Evolutionary conservation across 1,140 invertebrate species (phyloP).

Genomic region (Littorina saxatilis): DNA sequence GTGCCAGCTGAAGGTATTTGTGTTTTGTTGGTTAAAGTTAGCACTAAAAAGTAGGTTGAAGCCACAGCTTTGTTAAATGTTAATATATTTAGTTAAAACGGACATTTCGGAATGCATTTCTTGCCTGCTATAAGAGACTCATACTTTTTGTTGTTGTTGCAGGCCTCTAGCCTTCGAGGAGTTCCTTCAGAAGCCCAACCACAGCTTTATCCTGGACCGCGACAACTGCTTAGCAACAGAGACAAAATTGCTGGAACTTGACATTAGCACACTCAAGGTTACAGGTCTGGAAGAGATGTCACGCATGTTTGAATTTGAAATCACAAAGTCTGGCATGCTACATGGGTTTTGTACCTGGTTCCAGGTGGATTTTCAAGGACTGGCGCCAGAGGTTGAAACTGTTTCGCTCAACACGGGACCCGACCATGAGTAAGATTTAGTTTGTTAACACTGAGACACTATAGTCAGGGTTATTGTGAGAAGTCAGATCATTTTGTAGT

Average conservation of each 20-base stretch:
- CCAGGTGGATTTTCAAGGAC: constrained; percentile 59
- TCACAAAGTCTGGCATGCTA: constrained; percentile 52
- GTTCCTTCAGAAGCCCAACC: constrained; percentile 57
- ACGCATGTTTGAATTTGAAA: constrained; percentile 52
- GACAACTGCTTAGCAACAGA: constrained; percentile 54
- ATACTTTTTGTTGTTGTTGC: no score
- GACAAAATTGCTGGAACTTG: constrained; percentile 52
- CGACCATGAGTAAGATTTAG: constrained; percentile 20
- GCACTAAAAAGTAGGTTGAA: no score
- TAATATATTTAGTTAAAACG: no score
- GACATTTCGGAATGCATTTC: no score
- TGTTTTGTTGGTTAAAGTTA: no score
- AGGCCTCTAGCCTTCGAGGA: constrained; percentile 41
- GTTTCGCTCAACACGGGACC: constrained; percentile 38
- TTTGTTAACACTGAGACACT: constrained; percentile 32
- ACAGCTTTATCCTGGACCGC: constrained; percentile 46
- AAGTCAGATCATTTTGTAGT: neutral
- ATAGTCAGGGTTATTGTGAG: constrained; percentile 43
- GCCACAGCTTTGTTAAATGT: no score
- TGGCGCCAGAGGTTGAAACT: neutral
- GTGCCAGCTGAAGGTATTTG: no score
- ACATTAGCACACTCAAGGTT: constrained; percentile 55
- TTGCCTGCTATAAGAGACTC: no score
- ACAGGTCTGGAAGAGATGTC: constrained; percentile 56
- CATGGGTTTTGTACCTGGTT: constrained; percentile 71